Evolutionary conservation across 2,113 vertebrate species (phyloP).

Genomic region (Brienomyrus brachyistius): DNA sequence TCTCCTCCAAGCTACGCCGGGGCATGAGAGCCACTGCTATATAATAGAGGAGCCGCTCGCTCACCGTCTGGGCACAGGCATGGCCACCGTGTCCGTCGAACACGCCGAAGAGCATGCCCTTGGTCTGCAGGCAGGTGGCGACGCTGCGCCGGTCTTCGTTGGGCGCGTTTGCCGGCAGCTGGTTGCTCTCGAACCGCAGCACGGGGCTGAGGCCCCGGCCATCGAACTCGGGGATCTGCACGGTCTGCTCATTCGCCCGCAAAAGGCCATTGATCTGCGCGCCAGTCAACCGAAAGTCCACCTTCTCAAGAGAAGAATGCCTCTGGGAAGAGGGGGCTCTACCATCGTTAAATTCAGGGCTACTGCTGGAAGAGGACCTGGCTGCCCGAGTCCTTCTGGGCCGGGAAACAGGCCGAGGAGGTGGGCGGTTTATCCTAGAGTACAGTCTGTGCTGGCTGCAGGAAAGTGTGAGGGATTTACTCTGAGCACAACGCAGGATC

Average conservation of each 20-base stretch:
- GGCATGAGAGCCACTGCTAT: slow-evolving; percentile 80
- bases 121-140: slow-evolving; percentile 77
- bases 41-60: slow-evolving; percentile 83
- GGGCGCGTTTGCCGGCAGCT: slow-evolving; percentile 79
- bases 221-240: slow-evolving; percentile 60
- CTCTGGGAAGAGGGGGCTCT: neutral
- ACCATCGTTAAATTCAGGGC: neutral
- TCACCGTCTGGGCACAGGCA: slow-evolving; percentile 83
- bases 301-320: slow-evolving; percentile 55
- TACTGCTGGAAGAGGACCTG: neutral
- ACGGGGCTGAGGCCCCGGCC: slow-evolving; percentile 62
- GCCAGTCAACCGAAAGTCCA: slow-evolving; percentile 68
- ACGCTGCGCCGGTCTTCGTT: slow-evolving; percentile 80
- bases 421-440: neutral
- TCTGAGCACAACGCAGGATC: slow-evolving; percentile 11
- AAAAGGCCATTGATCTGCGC: slow-evolving; percentile 75
- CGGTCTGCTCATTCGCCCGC: slow-evolving; percentile 67
- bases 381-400: neutral
- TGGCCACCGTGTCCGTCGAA: slow-evolving; percentile 89
- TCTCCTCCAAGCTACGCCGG: slow-evolving; percentile 69
- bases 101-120: slow-evolving; percentile 85
- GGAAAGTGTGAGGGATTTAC: neutral
- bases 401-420: neutral
- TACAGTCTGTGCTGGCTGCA: slow-evolving; percentile 11
- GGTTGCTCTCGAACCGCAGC: slow-evolving; percentile 83